Evolutionary conservation across 2,113 vertebrate genomes (phyloP).

Genomic region (Microcebus ravelobensis): DNA sequence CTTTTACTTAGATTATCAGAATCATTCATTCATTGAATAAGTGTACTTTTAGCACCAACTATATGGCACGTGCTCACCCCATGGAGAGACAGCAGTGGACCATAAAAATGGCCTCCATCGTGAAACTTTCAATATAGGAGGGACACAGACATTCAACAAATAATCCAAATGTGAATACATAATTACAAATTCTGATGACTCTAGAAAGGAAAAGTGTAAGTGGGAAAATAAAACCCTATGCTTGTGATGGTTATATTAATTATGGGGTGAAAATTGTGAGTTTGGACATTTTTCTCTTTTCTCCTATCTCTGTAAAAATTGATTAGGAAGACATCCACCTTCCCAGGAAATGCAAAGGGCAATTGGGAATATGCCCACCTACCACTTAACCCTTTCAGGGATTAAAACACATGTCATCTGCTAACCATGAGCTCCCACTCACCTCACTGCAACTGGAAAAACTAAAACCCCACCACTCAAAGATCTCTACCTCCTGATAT

Average conservation of each 20-base stretch:
- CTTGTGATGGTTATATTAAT: background rate
- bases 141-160: background rate
- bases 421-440: background rate
- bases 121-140: background rate
- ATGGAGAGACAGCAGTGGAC: background rate
- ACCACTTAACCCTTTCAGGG: background rate
- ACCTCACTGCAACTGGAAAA: background rate
- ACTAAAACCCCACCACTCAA: background rate
- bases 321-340: background rate
- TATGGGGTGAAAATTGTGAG: background rate
- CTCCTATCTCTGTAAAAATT: background rate
- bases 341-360: background rate
- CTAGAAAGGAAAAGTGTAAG: background rate
- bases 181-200: background rate
- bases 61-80: background rate
- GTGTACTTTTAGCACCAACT: background rate
- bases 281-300: background rate
- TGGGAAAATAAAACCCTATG: background rate
- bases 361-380: background rate
- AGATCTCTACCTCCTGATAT: background rate
- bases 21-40: conserved; percentile 32
- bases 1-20: conserved; percentile 35
- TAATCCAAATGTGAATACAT: background rate
- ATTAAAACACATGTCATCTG: background rate
- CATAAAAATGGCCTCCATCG: background rate